Percentiles rank a stretch among this genome's conserved stretches.
Evolutionary conservation across 2,888 invertebrate species (phyloP).

Genomic region (Napeogenes sylphis): DNA sequence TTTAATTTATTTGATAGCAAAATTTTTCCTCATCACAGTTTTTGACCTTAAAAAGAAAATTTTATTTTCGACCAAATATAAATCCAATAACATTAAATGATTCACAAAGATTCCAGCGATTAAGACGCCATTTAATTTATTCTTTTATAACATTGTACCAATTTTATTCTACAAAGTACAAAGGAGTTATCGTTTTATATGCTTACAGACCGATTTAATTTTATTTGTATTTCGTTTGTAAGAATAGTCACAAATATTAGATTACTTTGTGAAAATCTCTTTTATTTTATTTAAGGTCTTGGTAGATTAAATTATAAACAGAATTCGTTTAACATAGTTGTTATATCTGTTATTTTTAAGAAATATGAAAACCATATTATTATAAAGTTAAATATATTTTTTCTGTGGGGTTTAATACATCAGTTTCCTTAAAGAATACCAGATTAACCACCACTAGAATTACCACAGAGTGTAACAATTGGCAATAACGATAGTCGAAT

Average conservation of each 20-base stretch:
- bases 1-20: constrained; percentile 45
- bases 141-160: constrained; percentile 2
- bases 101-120: not conserved
- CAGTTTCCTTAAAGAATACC: too few species aligned
- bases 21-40: constrained; percentile 7
- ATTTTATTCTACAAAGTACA: not conserved
- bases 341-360: too few species aligned
- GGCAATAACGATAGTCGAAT: too few species aligned
- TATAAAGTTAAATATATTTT: too few species aligned
- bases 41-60: not conserved
- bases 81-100: constrained; percentile 4
- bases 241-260: constrained; percentile 3
- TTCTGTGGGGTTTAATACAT: too few species aligned
- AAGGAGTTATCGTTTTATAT: constrained; percentile 2
- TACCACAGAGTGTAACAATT: too few species aligned
- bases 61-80: constrained; percentile 3
- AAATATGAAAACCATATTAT: too few species aligned
- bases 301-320: constrained; percentile 1
- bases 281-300: not conserved
- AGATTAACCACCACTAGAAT: too few species aligned
- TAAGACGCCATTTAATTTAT: constrained; percentile 1
- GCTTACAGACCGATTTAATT: constrained; percentile 3
- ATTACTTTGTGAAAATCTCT: not conserved
- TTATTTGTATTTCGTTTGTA: constrained; percentile 1
- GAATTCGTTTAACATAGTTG: too few species aligned